Evolutionary conservation across 1,140 invertebrate genomes (phyloP), one percentile per base, ranked within the genome.

Genomic region (Chionoecetes opilio): DNA sequence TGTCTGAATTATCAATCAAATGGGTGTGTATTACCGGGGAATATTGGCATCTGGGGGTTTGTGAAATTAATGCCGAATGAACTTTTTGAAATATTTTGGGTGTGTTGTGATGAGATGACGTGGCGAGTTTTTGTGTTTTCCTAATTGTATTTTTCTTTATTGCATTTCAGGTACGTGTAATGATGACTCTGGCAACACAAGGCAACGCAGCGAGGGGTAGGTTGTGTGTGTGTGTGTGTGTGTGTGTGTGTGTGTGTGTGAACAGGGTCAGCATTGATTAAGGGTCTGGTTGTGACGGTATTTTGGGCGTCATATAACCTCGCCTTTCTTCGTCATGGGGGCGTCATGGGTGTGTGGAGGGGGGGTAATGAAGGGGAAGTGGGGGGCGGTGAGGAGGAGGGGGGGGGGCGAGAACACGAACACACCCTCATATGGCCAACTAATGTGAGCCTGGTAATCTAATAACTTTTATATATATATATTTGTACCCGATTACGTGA

Each of bases 161-260:
- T 75, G n/a, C n/a, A n/a, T n/a, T 75, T 11, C 63, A 75, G 63
- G 63, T 75, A 75, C n/a, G 63, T 75, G 26, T 75, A 26, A 75
- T 21, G 63, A n/a, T 26, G 21, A 75, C 63, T n/a, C n/a, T 21
- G 63, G 63, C 63, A n/a, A n/a, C 46, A 53, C 46, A 53, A 17
- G 9, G 11, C 3, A 75, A n/a, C 63, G n/a, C 6, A 26, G 26
- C 63, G 63, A 21, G 21, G 21, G 63, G 21, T 75, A n/a, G 5
- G 63, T 75, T 1, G 63, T 75, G 63, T 75, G 63, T 75, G 63
- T 75, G 63, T 75, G 63, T 75, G 63, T 75, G 63, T 75, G 63
- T 75, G 63, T 75, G 63, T 75, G 63, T 75, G 63, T 75, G 11
- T 21, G 21, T 75, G 11, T 21, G 11, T 26, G 26, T 26, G 11